These are phyloP conservation scores for Melanerpes formicivorus DNA, from an alignment of 2,113 vertebrate genomes.

Conservation along the genomic window DNA sequence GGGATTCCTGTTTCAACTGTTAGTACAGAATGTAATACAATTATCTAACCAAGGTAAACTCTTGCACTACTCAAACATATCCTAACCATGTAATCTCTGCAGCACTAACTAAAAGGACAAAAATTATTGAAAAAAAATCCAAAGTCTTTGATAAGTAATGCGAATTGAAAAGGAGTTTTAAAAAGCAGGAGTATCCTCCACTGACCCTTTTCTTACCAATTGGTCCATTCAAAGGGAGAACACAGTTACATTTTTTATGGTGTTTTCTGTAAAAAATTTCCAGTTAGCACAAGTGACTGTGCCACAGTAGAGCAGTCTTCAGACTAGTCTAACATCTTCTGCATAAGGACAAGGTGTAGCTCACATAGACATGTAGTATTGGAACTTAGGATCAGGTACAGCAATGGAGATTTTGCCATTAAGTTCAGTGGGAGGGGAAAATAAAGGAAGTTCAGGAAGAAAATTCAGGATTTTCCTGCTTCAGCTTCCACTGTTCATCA, in stretches of 20 bases:
- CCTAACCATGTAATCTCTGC: neutral
- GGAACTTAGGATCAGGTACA: neutral
- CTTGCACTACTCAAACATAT: neutral
- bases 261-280: neutral
- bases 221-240: neutral
- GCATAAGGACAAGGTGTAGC: neutral
- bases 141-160: neutral
- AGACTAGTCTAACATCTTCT: neutral
- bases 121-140: neutral
- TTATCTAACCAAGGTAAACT: neutral
- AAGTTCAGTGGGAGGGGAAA: neutral
- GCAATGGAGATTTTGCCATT: neutral
- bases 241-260: neutral
- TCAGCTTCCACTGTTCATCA: neutral
- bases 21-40: neutral
- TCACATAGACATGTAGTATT: rapidly evolving
- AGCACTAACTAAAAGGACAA: neutral
- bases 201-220: neutral
- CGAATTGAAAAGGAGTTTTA: neutral
- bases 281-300: neutral
- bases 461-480: neutral
- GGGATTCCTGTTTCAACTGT: neutral
- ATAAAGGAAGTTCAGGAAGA: neutral
- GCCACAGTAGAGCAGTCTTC: neutral
- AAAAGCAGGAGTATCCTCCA: neutral